Base-by-base conservation (phyloP, 2,888 invertebrate species). In the Amorpha juglandis region DNA sequence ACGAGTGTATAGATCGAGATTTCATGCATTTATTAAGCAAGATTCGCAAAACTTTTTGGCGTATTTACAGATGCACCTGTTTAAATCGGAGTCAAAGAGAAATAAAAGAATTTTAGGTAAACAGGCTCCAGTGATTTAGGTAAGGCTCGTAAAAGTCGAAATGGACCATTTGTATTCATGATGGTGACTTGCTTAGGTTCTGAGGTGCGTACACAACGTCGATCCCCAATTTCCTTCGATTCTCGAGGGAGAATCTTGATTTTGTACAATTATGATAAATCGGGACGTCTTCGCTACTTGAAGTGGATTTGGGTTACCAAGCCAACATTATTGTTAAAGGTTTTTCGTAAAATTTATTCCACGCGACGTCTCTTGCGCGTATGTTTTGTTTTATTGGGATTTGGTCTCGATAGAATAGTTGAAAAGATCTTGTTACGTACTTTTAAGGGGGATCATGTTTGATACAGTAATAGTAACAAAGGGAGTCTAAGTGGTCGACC, bases 141-240 rank as follows among this genome's bases (percentile, higher is more conserved):
- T 74, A 77, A 74, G 76, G 74, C 74, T 74, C 74, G 74, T 72
- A 27, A 74, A 76, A 58, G 38, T 75, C 71, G 76, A 74, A 74
- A 70, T 73, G 75, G 71, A 71, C 79, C 73, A 79, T 79, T 79
- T 78, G 79, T 79, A 79, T 79, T 79, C 79, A 79, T 78, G 76
- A 78, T 78, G 69, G 74, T 71, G 76, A 73, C 74, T 75, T 75
- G 71, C 72, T 73, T 75, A 78, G 79, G 78, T 76, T 77, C 70
- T 73, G 76, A 76, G 77, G 79, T 79, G 78, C 73, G 77, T 76
- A 78, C 70, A 70, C 72, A 76, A 74, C 74, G 42, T 58, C 58
- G 38, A 58, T 75, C 72, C 70, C 75, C 75, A 76, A 77, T 75
- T 72, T 77, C 70, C 71, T 71, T 69, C 70, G 71, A 73, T 71